Percentiles rank a stretch among this genome's conserved stretches.
phyloP scores from a whole-genome alignment of 2,888 invertebrate genomes.

The Metallyticus violacea region DNA sequence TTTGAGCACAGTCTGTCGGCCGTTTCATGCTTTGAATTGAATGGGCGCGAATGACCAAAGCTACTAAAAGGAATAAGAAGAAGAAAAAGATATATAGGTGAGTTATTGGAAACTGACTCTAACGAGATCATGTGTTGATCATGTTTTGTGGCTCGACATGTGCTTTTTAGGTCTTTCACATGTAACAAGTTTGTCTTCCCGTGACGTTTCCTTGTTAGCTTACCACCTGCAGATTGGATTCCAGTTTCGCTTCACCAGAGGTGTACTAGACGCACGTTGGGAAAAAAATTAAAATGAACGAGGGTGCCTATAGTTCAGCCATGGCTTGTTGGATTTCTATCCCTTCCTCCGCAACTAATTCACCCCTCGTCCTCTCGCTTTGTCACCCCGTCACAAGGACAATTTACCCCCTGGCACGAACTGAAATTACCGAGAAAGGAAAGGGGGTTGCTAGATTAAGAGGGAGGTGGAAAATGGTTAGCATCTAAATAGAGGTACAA shows the following conservation, averaged over 20 bases:
- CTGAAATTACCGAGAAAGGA: constrained; percentile 9
- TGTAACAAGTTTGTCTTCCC: too few relatives aligned
- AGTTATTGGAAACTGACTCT: too few relatives aligned
- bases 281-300: background rate
- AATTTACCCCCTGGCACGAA: constrained; percentile 16
- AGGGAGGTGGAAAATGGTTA: constrained; percentile 1
- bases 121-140: too few relatives aligned
- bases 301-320: background rate
- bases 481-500: constrained; percentile 19
- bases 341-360: background rate
- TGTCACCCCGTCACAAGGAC: constrained; percentile 12
- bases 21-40: too few relatives aligned
- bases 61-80: too few relatives aligned
- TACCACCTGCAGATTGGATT: background rate
- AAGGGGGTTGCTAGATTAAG: background rate
- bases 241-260: background rate
- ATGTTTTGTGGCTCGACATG: too few relatives aligned
- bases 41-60: too few relatives aligned
- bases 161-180: too few relatives aligned
- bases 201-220: background rate
- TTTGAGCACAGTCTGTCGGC: too few relatives aligned
- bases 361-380: background rate
- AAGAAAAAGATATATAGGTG: too few relatives aligned
- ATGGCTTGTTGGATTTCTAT: background rate
- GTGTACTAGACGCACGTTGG: background rate